Percentiles rank a stretch among this genome's conserved stretches.
Evolutionary conservation across 2,113 vertebrate genomes (phyloP).

Genomic region (Laticauda colubrina): DNA sequence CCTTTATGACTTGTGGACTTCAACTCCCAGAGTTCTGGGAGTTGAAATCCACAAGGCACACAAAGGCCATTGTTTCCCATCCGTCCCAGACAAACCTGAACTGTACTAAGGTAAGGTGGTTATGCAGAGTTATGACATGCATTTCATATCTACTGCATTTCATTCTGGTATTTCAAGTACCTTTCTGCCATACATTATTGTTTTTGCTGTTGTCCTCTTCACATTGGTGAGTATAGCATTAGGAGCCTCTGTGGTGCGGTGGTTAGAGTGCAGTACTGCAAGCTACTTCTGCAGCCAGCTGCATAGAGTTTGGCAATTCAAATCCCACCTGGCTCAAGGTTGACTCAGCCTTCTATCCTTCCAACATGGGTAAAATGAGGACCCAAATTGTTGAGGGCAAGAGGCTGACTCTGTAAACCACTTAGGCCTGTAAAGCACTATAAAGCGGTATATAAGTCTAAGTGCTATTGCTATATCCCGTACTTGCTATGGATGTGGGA

Average conservation of each 20-base stretch:
- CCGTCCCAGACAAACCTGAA: not conserved
- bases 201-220: not conserved
- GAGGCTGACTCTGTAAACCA: no score
- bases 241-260: no score
- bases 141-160: not conserved
- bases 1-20: no score
- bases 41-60: not conserved
- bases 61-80: not conserved
- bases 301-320: no score
- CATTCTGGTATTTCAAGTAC: not conserved
- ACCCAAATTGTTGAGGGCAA: no score
- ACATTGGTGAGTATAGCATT: not conserved
- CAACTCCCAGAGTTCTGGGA: not conserved
- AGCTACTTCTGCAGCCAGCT: no score
- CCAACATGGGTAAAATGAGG: no score
- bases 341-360: no score
- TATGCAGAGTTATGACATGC: not conserved
- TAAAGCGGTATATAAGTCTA: no score
- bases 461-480: not conserved
- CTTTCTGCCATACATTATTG: not conserved
- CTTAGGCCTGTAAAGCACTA: no score
- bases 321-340: no score
- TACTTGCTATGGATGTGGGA: not conserved
- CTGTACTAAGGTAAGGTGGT: not conserved
- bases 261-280: no score